phyloP scores from a whole-genome alignment of 2,888 invertebrate species.

The Scaptomyza flava region DNA sequence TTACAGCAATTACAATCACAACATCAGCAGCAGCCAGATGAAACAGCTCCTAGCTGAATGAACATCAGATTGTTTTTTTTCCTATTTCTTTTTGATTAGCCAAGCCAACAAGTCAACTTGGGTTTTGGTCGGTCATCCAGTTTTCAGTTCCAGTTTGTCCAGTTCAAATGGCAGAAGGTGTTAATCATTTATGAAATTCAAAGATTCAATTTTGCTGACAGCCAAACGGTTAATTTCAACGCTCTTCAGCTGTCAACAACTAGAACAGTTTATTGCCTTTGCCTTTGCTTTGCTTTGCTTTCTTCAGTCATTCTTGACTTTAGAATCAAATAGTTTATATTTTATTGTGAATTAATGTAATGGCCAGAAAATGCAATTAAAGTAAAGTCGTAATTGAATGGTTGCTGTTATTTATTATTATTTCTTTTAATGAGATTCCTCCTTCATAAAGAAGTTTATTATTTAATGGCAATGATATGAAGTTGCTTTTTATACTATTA shows the following conservation, averaged over 20 bases:
- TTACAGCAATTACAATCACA: slow-evolving; percentile 69
- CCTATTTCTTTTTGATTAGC: slow-evolving; percentile 67
- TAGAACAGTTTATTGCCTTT: slow-evolving; percentile 19
- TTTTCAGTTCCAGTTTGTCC: slow-evolving; percentile 69
- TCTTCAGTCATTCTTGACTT: slow-evolving; percentile 3
- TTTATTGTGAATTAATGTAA: slow-evolving; percentile 17
- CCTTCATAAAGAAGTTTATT: not conserved
- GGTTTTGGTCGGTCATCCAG: not conserved
- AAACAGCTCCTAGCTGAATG: slow-evolving; percentile 8
- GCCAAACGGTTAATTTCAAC: slow-evolving; percentile 39
- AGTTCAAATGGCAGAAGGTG: slow-evolving; percentile 81
- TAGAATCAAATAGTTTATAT: slow-evolving; percentile 23
- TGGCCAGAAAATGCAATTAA: slow-evolving; percentile 8
- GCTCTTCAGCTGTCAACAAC: slow-evolving; percentile 37
- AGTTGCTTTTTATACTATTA: not conserved
- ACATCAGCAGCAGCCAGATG: slow-evolving; percentile 3
- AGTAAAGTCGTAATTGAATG: not conserved
- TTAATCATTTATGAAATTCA: slow-evolving; percentile 79
- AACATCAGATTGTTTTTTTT: slow-evolving; percentile 37
- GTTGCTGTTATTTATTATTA: too few species aligned
- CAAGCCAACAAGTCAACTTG: slow-evolving; percentile 22
- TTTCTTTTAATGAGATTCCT: not conserved
- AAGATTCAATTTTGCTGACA: slow-evolving; percentile 74
- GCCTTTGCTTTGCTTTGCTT: not conserved
- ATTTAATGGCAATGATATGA: not conserved